These are phyloP conservation scores for Phocides pigmalion DNA, from an alignment of 1,140 invertebrate genomes.

Conservation along the genomic window DNA sequence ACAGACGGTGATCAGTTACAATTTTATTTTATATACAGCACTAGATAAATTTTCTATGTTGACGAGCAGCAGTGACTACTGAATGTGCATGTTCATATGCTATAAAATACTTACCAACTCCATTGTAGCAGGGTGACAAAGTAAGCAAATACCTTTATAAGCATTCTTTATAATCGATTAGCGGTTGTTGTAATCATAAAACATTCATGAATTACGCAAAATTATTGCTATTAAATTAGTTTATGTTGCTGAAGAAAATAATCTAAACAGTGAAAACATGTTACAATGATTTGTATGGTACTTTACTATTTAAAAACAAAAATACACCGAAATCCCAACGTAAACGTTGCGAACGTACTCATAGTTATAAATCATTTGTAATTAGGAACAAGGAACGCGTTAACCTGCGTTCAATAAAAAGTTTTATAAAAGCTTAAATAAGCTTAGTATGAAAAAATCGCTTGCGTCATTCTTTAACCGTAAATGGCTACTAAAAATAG, in stretches of 20 bases:
- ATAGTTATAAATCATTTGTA: constrained; percentile 9
- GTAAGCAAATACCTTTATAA: too few species aligned
- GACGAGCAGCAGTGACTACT: too few species aligned
- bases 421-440: constrained; percentile 11
- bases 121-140: too few species aligned
- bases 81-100: too few species aligned
- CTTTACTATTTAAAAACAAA: background rate
- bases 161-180: too few species aligned
- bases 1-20: too few species aligned
- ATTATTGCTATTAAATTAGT: too few species aligned
- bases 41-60: too few species aligned
- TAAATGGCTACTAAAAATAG: constrained; percentile 49
- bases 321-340: background rate
- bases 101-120: too few species aligned
- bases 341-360: background rate
- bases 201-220: too few species aligned
- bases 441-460: constrained; percentile 10
- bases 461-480: constrained; percentile 39
- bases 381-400: constrained; percentile 13
- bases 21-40: too few species aligned
- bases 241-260: background rate
- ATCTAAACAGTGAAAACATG: background rate
- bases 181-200: too few species aligned
- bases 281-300: background rate
- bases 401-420: constrained; percentile 8